phyloP scores from a whole-genome alignment of 2,888 invertebrate genomes.

The Pandemis heparana region DNA sequence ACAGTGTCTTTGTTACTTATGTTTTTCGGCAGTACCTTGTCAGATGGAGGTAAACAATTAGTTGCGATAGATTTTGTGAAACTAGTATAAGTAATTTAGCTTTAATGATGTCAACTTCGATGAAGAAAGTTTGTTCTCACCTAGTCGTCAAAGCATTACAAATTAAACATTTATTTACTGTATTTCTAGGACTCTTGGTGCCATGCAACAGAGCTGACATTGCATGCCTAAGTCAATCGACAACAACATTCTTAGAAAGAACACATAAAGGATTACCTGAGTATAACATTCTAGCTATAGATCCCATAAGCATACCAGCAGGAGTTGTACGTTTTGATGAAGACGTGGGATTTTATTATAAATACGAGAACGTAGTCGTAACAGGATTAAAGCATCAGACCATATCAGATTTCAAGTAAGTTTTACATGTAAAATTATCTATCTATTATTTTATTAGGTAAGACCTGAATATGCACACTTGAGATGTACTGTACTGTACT shows the following conservation, averaged over 20 bases:
- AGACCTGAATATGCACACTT: too few species aligned
- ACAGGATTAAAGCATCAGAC: slow-evolving; percentile 67
- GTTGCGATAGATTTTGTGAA: background rate
- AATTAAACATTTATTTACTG: slow-evolving; percentile 13
- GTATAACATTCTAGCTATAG: slow-evolving; percentile 62
- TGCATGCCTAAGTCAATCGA: slow-evolving; percentile 65
- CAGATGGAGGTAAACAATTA: slow-evolving; percentile 45
- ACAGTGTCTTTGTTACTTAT: slow-evolving; percentile 46
- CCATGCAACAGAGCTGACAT: slow-evolving; percentile 64
- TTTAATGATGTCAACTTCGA: too few species aligned
- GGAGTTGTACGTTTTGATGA: slow-evolving; percentile 54
- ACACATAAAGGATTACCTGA: slow-evolving; percentile 63
- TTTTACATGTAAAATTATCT: background rate
- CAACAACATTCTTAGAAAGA: slow-evolving; percentile 66
- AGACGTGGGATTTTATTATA: slow-evolving; percentile 54
- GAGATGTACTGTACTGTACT: too few species aligned
- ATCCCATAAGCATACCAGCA: slow-evolving; percentile 63
- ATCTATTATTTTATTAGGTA: background rate
- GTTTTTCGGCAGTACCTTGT: slow-evolving; percentile 45
- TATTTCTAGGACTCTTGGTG: slow-evolving; percentile 35
- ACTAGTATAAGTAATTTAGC: too few species aligned
- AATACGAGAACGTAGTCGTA: slow-evolving; percentile 64
- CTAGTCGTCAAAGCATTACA: too few species aligned
- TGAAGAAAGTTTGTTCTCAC: too few species aligned
- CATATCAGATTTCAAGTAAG: slow-evolving; percentile 49